phyloP scores from a whole-genome alignment of 1,140 invertebrate genomes.

The Mercenaria mercenaria region DNA sequence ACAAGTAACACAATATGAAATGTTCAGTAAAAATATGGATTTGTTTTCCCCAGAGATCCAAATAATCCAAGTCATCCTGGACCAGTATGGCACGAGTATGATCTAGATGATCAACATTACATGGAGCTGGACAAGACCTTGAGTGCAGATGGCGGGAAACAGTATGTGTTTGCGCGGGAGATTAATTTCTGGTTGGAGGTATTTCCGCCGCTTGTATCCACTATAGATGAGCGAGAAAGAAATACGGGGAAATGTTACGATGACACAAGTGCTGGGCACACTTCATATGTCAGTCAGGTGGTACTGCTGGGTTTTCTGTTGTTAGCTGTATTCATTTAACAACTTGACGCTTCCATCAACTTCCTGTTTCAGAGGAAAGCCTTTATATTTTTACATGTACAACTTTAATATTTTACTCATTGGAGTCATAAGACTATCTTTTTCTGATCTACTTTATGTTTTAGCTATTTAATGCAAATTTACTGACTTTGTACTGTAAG shows the following conservation, averaged over 20 bases:
- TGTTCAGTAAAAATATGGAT: too few species aligned
- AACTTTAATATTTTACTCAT: too few species aligned
- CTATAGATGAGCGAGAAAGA: not conserved
- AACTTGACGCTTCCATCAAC: too few species aligned
- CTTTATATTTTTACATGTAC: too few species aligned
- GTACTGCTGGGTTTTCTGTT: not conserved
- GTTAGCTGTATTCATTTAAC: not conserved
- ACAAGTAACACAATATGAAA: too few species aligned
- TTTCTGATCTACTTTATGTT: too few species aligned
- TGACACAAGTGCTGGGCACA: not conserved
- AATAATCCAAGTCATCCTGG: not conserved
- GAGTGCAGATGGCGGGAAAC: not conserved
- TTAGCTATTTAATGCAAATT: too few species aligned
- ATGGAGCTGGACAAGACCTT: not conserved
- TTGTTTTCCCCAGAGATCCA: slow-evolving; percentile 36
- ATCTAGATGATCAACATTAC: not conserved
- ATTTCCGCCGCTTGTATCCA: not conserved
- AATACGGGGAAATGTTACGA: not conserved
- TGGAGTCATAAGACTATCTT: too few species aligned
- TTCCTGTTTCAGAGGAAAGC: too few species aligned
- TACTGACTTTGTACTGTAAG: too few species aligned
- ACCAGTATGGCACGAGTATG: slow-evolving; percentile 25
- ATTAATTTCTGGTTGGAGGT: slow-evolving; percentile 27
- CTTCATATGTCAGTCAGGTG: not conserved
- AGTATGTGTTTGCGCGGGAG: slow-evolving; percentile 6